Conservation (phyloP, 2,888 invertebrate genomes). For the Rhagophthalmus giganteus region DNA sequence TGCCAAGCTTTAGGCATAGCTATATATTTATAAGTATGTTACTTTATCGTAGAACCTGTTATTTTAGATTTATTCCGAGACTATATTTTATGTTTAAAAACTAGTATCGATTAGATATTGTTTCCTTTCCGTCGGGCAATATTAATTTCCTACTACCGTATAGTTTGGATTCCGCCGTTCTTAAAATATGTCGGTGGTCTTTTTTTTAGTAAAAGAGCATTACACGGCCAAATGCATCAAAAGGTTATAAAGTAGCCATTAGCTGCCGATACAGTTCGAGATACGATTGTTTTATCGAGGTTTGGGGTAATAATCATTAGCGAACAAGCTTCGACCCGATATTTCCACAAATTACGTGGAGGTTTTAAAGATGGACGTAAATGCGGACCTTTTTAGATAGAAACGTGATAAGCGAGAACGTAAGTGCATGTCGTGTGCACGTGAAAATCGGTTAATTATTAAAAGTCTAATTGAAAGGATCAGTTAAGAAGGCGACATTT, state of each 20-base stretch:
- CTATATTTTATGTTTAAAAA: slow-evolving; percentile 24
- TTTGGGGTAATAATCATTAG: slow-evolving; percentile 49
- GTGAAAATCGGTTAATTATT: too few species aligned
- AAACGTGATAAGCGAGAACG: too few species aligned
- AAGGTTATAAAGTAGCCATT: slow-evolving; percentile 38
- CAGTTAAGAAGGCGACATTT: too few species aligned
- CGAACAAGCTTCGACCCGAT: slow-evolving; percentile 21
- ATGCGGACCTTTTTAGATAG: too few species aligned
- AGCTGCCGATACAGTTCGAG: slow-evolving; percentile 48
- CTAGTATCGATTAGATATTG: slow-evolving; percentile 25
- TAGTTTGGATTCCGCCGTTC: background rate
- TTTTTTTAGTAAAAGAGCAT: background rate
- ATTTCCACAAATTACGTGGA: too few species aligned
- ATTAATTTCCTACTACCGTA: background rate
- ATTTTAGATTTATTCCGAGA: slow-evolving; percentile 17
- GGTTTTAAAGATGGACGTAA: too few species aligned
- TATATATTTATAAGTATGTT: slow-evolving; percentile 18
- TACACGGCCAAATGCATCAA: background rate
- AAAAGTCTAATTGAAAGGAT: too few species aligned
- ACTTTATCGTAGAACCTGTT: slow-evolving; percentile 17
- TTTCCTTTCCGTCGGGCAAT: slow-evolving; percentile 12
- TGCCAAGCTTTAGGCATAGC: background rate
- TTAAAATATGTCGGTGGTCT: background rate
- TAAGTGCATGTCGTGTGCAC: too few species aligned
- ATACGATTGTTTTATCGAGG: slow-evolving; percentile 50